Evolutionary conservation across 1,140 invertebrate genomes (phyloP), one percentile per base, ranked within the genome.

Genomic region (Camponotus pennsylvanicus): DNA sequence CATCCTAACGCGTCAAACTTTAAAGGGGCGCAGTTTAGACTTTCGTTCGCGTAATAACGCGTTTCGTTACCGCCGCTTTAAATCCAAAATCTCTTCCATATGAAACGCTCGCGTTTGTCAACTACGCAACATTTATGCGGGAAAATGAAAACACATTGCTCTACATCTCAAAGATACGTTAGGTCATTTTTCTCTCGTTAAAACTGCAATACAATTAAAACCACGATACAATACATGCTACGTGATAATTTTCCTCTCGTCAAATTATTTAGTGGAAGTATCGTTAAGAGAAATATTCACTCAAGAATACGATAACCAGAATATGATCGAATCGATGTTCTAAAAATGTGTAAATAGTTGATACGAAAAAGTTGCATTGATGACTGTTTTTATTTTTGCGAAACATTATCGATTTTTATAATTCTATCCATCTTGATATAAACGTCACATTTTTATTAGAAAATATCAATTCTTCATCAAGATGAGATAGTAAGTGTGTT

Each of bases 21-120:
- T 57, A 52, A 70, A 49, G 73, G 42, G 85, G 49, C 49, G 78
- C 67, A 66, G 86, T 86, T 82, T 63, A 71, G 77, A 57, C 75
- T 40, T 71, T 57, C 71, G 73, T 75, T 89, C 88, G 37, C 61
- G 85, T 85, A 87, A 90, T 85, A 85, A 89, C 63, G 49, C 88
- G 57, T 89, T 70, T 84, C 55, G 52, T 64, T 11, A 69, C 52
- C 57, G 73, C 85, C 69, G 70, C 89, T 76, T 89, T 89, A 89
- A 89, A 89, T 89, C 73, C 59, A 84, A 52, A 71, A 61, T 75
- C 18, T 69, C 67, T 40, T 61, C 34, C 55, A 37, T 40, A 63
- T 61, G 59, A 70, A 49, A 45, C 21, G 34, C 34, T 57, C 45
- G 21, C 9, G 21, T 80, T 42, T 70, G n/a, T 55, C 63, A 55